Percentiles rank a stretch among this genome's conserved stretches.
These are phyloP conservation scores for Spatulosminthurus flaviceps DNA, from an alignment of 2,888 invertebrate species.

Conservation along the genomic window DNA sequence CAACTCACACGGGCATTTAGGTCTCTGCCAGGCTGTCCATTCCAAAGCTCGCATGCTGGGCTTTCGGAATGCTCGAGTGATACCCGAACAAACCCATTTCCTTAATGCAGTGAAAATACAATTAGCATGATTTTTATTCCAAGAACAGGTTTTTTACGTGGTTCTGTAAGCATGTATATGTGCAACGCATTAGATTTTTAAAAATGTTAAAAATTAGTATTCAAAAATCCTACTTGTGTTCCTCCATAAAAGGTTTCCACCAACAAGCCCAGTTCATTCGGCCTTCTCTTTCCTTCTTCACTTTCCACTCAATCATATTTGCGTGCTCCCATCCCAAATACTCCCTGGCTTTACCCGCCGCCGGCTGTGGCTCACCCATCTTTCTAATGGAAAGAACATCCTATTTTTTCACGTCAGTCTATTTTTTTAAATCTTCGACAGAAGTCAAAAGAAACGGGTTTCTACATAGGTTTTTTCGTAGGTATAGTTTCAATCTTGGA, in stretches of 20 bases:
- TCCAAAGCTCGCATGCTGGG: constrained; percentile 55
- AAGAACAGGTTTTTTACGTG: too few relatives aligned
- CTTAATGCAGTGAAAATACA: too few relatives aligned
- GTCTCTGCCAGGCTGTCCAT: constrained; percentile 54
- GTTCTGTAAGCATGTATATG: too few relatives aligned
- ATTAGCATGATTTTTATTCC: too few relatives aligned
- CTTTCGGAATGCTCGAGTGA: constrained; percentile 55
- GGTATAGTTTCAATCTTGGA: too few relatives aligned
- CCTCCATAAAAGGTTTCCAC: constrained; percentile 54
- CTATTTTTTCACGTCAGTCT: too few relatives aligned
- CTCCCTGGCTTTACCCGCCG: constrained; percentile 18
- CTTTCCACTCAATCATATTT: constrained; percentile 52
- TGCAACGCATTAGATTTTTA: too few relatives aligned
- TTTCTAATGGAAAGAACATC: too few relatives aligned
- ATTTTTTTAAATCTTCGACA: too few relatives aligned
- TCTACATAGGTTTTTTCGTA: too few relatives aligned
- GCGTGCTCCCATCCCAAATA: constrained; percentile 54
- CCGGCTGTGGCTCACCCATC: not conserved
- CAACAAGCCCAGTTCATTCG: constrained; percentile 52
- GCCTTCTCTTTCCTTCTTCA: constrained; percentile 49
- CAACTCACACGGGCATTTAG: constrained; percentile 47
- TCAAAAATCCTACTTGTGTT: constrained; percentile 50
- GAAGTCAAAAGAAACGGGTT: too few relatives aligned
- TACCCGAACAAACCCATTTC: constrained; percentile 57
- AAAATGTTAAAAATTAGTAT: too few relatives aligned